These are phyloP conservation scores for Hippasteria phrygiana DNA, from an alignment of 53 echinoderm and acorn worm species.

Conservation along the genomic window DNA sequence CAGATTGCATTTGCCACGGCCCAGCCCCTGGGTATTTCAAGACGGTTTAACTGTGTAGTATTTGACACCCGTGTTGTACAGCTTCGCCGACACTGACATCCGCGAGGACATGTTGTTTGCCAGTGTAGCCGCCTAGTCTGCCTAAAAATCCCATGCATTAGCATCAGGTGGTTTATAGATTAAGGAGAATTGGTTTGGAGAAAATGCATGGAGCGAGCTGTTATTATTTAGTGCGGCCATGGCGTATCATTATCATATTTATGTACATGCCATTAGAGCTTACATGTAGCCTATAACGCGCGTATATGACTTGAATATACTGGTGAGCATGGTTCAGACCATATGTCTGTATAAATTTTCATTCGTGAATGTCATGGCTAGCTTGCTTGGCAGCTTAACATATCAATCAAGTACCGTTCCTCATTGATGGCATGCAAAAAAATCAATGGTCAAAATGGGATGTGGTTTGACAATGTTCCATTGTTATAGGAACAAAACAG, in stretches of 20 bases:
- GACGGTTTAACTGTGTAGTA: not conserved
- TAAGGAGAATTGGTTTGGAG: slow-evolving; percentile 20
- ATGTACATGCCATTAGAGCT: not conserved
- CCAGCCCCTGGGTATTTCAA: not conserved
- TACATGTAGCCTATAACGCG: too few relatives aligned
- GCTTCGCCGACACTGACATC: not conserved
- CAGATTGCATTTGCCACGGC: not conserved
- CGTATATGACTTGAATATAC: too few relatives aligned
- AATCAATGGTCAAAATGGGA: too few relatives aligned
- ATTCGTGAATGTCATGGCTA: too few relatives aligned
- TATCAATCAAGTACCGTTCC: too few relatives aligned
- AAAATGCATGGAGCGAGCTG: not conserved
- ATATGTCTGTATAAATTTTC: too few relatives aligned
- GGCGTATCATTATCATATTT: not conserved
- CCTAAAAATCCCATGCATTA: not conserved
- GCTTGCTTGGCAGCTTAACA: too few relatives aligned
- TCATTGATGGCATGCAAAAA: too few relatives aligned
- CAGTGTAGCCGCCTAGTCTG: not conserved
- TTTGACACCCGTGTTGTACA: not conserved
- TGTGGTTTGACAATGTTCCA: too few relatives aligned
- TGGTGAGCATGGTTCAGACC: too few relatives aligned
- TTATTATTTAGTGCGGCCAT: not conserved
- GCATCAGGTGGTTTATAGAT: slow-evolving; percentile 26
- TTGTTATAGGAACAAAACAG: too few relatives aligned
- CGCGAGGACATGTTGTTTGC: not conserved